Percentiles rank a stretch among this genome's conserved stretches.
Conservation (phyloP, 2,113 vertebrate species). For the Sander lucioperca region DNA sequence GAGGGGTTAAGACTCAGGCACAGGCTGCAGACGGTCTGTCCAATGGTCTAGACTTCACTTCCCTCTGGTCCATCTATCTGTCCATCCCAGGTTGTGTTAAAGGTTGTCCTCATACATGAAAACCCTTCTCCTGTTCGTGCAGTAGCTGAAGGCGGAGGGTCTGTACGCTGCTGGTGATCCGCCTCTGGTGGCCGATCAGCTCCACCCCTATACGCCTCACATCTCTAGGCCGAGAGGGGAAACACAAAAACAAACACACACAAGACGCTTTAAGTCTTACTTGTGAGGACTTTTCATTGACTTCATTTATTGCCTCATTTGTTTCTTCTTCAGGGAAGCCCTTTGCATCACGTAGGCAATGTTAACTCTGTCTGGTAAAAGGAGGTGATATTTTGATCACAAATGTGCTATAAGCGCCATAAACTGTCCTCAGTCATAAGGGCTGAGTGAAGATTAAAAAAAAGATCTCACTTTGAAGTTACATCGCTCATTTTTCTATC, state of each 20-base stretch:
- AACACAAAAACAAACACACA: slow-evolving; percentile 31
- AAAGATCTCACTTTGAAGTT: neutral
- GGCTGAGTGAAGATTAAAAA: neutral
- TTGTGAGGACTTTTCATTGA: neutral
- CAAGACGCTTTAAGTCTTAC: slow-evolving; percentile 33
- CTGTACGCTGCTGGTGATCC: slow-evolving; percentile 97
- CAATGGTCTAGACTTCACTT: slow-evolving; percentile 69
- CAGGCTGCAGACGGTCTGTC: slow-evolving; percentile 85
- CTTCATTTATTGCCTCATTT: neutral
- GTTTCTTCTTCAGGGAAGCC: neutral
- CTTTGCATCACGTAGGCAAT: no score
- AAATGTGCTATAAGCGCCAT: neutral
- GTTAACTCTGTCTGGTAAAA: neutral
- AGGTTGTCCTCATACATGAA: slow-evolving; percentile 92
- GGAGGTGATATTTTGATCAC: neutral
- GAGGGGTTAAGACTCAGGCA: slow-evolving; percentile 88
- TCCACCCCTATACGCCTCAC: slow-evolving; percentile 94
- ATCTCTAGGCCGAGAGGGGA: slow-evolving; percentile 87
- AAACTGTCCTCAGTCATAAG: no score
- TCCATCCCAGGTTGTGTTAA: slow-evolving; percentile 49
- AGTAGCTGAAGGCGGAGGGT: slow-evolving; percentile 94
- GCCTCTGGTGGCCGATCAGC: slow-evolving; percentile 96
- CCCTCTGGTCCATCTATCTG: slow-evolving; percentile 51
- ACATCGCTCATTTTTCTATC: neutral
- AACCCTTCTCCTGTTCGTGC: slow-evolving; percentile 98